Evolutionary conservation across 2,113 vertebrate genomes (phyloP).

Genomic region (Petrocephalus microphthalmus): DNA sequence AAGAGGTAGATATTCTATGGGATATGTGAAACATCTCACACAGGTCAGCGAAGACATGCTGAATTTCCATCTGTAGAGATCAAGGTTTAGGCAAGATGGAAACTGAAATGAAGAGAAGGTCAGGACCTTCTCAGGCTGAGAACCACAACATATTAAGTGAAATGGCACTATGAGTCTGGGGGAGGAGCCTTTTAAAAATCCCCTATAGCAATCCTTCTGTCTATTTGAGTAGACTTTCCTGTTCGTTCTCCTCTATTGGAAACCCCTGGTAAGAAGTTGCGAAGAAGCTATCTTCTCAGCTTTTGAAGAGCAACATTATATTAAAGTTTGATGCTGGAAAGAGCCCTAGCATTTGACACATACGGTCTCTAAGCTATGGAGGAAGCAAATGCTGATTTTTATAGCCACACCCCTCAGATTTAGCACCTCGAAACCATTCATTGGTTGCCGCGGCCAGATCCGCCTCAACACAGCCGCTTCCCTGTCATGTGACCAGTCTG

Average conservation of each 20-base stretch:
- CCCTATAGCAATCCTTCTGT: not conserved
- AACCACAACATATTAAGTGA: not conserved
- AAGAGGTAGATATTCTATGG: not conserved
- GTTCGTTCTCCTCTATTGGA: not conserved
- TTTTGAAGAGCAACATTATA: not conserved
- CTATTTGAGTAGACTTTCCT: not conserved
- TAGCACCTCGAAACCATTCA: not conserved
- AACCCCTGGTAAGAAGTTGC: not conserved
- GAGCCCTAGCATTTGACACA: not conserved
- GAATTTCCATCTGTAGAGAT: not conserved
- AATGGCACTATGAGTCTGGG: not conserved
- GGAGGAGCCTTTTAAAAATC: not conserved
- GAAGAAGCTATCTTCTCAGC: not conserved
- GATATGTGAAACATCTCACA: not conserved
- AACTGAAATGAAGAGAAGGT: not conserved
- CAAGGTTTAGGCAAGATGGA: not conserved
- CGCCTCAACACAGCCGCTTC: not conserved
- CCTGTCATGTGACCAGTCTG: not conserved
- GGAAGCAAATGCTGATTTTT: not conserved
- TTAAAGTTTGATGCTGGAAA: not conserved
- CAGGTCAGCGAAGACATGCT: not conserved
- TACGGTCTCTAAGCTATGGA: not conserved
- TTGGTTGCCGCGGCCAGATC: not conserved
- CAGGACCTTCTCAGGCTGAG: not conserved
- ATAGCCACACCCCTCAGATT: not conserved